phyloP scores from a whole-genome alignment of 1,140 invertebrate genomes.

The Neomicropteryx cornuta region DNA sequence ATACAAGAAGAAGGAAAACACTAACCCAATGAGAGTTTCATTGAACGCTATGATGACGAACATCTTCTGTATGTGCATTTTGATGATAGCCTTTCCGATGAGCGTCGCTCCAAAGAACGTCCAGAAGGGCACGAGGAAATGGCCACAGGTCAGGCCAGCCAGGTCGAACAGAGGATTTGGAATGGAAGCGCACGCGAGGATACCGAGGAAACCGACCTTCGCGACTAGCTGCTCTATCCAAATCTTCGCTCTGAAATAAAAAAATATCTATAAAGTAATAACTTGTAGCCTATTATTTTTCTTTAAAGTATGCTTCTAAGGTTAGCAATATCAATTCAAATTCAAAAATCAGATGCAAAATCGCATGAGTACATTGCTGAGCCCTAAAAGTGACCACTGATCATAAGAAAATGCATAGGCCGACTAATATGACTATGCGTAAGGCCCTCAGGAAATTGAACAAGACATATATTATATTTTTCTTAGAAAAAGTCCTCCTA shows the following conservation, averaged over 20 bases:
- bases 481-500: too few relatives aligned
- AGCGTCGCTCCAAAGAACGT: constrained; percentile 99
- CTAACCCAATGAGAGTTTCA: constrained; percentile 67
- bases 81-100: constrained; percentile 96
- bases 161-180: constrained; percentile 99
- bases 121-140: constrained; percentile 98
- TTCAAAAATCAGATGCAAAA: too few relatives aligned
- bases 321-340: not conserved
- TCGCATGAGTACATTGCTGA: too few relatives aligned
- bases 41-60: constrained; percentile 98
- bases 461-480: too few relatives aligned
- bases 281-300: constrained; percentile 2
- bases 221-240: constrained; percentile 88
- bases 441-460: too few relatives aligned
- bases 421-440: too few relatives aligned
- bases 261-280: constrained; percentile 1
- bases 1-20: not conserved
- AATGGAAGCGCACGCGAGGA: constrained; percentile 93
- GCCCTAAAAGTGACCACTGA: too few relatives aligned
- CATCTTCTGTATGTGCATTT: constrained; percentile 98
- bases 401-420: too few relatives aligned
- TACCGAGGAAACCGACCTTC: constrained; percentile 93
- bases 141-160: constrained; percentile 97
- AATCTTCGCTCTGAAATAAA: constrained; percentile 60
- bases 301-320: constrained; percentile 1